These are phyloP conservation scores for Lordiphosa stackelbergi DNA, from an alignment of 1,140 invertebrate genomes.

Conservation along the genomic window DNA sequence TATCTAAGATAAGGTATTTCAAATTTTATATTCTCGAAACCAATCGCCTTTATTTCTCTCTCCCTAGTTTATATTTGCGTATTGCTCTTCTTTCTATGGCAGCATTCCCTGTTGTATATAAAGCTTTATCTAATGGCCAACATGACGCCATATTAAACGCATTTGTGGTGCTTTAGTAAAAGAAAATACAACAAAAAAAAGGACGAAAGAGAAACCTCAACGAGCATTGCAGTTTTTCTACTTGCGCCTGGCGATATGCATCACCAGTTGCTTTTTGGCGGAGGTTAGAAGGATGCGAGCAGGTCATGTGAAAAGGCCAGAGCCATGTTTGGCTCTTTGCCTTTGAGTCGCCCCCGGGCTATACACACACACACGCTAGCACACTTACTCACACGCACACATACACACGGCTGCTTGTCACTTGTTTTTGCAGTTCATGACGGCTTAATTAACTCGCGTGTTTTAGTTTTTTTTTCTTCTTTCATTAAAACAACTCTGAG, in stretches of 20 bases:
- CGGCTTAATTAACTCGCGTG: constrained; percentile 53
- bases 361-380: constrained; percentile 6
- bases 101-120: not conserved
- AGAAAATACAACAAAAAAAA: constrained; percentile 3
- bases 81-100: not conserved
- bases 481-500: constrained; percentile 11
- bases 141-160: constrained; percentile 19
- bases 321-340: constrained; percentile 40
- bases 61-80: not conserved
- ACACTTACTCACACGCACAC: not conserved
- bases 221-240: constrained; percentile 27
- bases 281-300: not conserved
- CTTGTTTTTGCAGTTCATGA: constrained; percentile 55
- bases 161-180: constrained; percentile 19
- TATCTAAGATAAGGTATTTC: too few relatives aligned
- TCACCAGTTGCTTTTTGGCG: constrained; percentile 51
- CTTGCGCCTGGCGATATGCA: constrained; percentile 34
- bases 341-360: constrained; percentile 42
- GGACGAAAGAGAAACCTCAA: constrained; percentile 6
- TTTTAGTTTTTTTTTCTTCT: constrained; percentile 28
- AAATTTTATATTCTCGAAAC: too few relatives aligned
- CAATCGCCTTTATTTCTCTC: too few relatives aligned
- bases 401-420: constrained; percentile 33
- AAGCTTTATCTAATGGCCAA: constrained; percentile 11
- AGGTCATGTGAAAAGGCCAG: constrained; percentile 33